Conservation (phyloP, 1,140 invertebrate species). For the Polypedilum vanderplanki region DNA sequence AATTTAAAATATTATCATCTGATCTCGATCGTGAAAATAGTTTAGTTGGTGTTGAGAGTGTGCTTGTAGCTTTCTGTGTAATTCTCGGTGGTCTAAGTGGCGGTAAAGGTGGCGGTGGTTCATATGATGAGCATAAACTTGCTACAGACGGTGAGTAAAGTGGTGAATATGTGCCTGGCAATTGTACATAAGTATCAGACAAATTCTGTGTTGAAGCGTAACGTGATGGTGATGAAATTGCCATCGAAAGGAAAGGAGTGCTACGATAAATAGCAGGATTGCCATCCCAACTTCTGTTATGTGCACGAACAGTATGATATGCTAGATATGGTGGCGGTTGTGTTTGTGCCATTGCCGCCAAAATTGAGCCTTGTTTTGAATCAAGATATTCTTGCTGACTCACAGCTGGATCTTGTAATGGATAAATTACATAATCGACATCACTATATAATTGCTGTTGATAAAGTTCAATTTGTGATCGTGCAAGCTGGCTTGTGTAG, state of each 20-base stretch:
- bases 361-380: conserved; percentile 64
- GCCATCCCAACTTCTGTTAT: conserved; percentile 46
- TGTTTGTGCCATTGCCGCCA: conserved; percentile 54
- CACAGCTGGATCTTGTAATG: conserved; percentile 76
- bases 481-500: conserved; percentile 60
- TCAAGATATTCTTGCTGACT: conserved; percentile 86
- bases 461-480: conserved; percentile 73
- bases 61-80: conserved; percentile 48
- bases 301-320: conserved; percentile 34
- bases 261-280: conserved; percentile 68
- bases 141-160: conserved; percentile 52
- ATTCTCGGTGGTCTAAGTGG: conserved; percentile 43
- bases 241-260: conserved; percentile 64
- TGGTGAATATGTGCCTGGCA: conserved; percentile 50
- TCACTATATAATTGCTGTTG: conserved; percentile 82
- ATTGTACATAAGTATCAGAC: conserved; percentile 59
- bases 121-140: conserved; percentile 47
- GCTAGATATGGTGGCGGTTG: conserved; percentile 51
- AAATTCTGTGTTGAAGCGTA: conserved; percentile 70
- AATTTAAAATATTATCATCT: conserved; percentile 69
- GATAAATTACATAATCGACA: conserved; percentile 84
- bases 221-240: conserved; percentile 55
- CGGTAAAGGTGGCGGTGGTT: conserved; percentile 48
- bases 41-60: conserved; percentile 39
- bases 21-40: conserved; percentile 61